Evolutionary conservation across 2,113 vertebrate genomes (phyloP), one percentile per base, ranked within the genome.

Genomic region (Polyodon spathula): DNA sequence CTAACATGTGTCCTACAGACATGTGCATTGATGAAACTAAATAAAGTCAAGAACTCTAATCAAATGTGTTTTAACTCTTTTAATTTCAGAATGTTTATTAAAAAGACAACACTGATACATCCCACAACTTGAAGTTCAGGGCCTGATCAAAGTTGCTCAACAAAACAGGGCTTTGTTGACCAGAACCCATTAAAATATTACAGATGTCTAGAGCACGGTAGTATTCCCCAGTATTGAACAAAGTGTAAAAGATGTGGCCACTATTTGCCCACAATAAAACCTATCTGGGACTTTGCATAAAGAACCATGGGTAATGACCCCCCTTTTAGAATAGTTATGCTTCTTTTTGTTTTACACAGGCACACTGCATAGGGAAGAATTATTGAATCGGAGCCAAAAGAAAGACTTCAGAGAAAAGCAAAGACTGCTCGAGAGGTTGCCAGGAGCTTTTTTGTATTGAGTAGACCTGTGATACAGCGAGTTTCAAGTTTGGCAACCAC

Each of bases 381-480:
- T 75, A 59, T 64, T 58, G 11, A 41, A 41, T 52, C 55, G 8
- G 42, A 1, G 62, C 61, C 38, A 71, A 64, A 78, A 48, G 48
- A 60, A 59, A 76, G 69, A 80, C 48, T 74, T 72, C 39, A 60
- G 44, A 43, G 48, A 63, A 73, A 16, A 64, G 63, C 73, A 69
- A 65, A 73, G 64, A 62, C 62, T 72, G 66, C 71, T 75, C 68
- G 71, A 64, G 77, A 72, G 63, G 51, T 59, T 80, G 69, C 56
- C 74, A 68, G 51, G 61, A 59, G 60, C 68, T 74, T 61, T 68
- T 64, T 61, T n/a, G n/a, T 57, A 67, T 77, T 76, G 68, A 78
- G 54, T 62, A 64, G 76, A 64, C 71, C 72, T 62, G 64, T 71
- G 77, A 68, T 75, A 71, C 59, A 77, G 69, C 73, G 73, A 79